These are phyloP conservation scores for Alethe castanea DNA, from an alignment of 2,113 vertebrate species.

Conservation along the genomic window DNA sequence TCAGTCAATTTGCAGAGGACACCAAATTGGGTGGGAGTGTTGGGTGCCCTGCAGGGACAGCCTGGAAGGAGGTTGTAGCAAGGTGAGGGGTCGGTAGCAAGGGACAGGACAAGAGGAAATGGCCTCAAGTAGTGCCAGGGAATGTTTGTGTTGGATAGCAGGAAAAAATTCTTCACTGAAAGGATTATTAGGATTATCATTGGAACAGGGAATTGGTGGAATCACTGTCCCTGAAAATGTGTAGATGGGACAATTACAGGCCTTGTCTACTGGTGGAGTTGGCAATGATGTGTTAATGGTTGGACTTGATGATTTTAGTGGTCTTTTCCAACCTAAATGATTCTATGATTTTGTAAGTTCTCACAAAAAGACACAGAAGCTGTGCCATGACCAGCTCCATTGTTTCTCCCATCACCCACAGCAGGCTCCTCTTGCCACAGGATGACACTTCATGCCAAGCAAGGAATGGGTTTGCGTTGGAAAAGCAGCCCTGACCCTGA, in stretches of 20 bases:
- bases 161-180: not conserved
- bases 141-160: not conserved
- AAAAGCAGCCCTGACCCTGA: not conserved
- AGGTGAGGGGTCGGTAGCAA: not conserved
- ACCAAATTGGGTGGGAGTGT: not conserved
- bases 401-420: not conserved
- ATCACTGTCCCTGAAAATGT: not conserved
- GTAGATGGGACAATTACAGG: not conserved
- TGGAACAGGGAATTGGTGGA: not conserved
- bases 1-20: not conserved
- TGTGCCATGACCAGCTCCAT: rapidly evolving
- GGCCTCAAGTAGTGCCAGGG: not conserved
- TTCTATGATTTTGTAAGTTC: not conserved
- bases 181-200: not conserved
- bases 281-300: not conserved
- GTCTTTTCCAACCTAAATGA: not conserved
- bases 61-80: not conserved
- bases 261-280: not conserved
- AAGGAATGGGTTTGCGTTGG: rapidly evolving
- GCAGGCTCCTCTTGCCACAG: not conserved
- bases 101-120: not conserved
- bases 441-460: rapidly evolving
- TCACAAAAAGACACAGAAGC: not conserved
- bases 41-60: not conserved
- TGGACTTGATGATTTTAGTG: not conserved